phyloP scores from a whole-genome alignment of 2,797 vertebrate genomes.

The Crocidura indochinensis region DNA sequence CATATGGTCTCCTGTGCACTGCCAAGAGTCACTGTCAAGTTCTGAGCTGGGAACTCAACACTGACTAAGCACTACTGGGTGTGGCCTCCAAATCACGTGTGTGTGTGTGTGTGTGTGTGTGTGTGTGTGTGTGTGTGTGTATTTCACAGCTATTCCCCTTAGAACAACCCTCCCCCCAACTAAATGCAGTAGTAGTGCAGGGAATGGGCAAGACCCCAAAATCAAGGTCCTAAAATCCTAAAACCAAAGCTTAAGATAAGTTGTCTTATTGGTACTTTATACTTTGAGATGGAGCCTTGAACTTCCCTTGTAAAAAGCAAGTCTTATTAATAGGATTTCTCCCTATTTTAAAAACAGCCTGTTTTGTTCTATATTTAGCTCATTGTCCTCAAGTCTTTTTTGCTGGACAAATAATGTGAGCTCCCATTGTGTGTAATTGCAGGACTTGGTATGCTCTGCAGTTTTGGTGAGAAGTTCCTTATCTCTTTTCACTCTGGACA shows the following conservation, averaged over 20 bases:
- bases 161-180: not conserved
- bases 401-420: not conserved
- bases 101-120: too few relatives aligned
- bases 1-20: too few relatives aligned
- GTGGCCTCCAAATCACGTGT: too few relatives aligned
- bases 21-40: too few relatives aligned
- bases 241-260: not conserved
- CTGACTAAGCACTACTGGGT: too few relatives aligned
- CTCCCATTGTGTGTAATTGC: not conserved
- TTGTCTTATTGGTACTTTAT: not conserved
- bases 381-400: not conserved
- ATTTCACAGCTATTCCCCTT: not conserved
- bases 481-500: not conserved
- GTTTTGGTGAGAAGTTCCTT: not conserved
- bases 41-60: too few relatives aligned
- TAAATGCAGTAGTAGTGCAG: too few relatives aligned
- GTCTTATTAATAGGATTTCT: not conserved
- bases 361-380: not conserved
- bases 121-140: too few relatives aligned
- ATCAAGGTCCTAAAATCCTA: too few relatives aligned
- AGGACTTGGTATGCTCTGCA: not conserved
- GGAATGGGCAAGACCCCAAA: not conserved
- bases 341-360: not conserved
- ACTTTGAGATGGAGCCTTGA: not conserved
- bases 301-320: slow-evolving; percentile 2